Conservation (phyloP, 2,113 vertebrate genomes). For the Uropsilus gracilis region DNA sequence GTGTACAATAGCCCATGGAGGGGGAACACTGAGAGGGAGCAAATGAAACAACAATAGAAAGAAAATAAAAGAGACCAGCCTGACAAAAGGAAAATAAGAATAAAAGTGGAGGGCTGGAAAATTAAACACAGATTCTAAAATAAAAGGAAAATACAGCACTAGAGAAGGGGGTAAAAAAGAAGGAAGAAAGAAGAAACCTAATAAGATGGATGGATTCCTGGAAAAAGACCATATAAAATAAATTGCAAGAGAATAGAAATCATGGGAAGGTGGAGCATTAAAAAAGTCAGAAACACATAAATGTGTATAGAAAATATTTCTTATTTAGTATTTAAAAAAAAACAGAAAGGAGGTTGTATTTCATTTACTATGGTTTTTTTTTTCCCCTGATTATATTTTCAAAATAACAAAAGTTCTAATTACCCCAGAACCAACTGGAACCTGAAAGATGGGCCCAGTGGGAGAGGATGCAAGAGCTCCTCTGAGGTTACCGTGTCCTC, state of each 20-base stretch:
- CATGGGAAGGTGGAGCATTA: neutral
- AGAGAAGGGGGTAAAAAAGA: neutral
- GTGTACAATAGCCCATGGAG: neutral
- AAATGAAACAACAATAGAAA: constrained; percentile 64
- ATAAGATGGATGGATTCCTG: constrained; percentile 54
- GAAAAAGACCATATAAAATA: constrained; percentile 17
- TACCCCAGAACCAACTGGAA: neutral
- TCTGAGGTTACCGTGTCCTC: neutral
- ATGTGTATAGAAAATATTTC: neutral
- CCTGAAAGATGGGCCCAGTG: neutral
- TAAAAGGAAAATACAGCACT: constrained; percentile 60
- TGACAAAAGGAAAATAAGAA: constrained; percentile 67
- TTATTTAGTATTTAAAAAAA: constrained; percentile 9
- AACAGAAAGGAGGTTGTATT: neutral
- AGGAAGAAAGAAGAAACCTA: constrained; percentile 7
- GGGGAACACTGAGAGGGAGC: constrained; percentile 5
- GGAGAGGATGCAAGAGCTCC: neutral
- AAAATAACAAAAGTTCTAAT: constrained; percentile 33
- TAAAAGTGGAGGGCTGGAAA: constrained; percentile 67
- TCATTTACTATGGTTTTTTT: neutral
- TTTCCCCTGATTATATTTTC: constrained; percentile 34
- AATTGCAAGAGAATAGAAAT: constrained; percentile 1
- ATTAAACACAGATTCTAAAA: constrained; percentile 76
- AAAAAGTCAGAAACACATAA: neutral
- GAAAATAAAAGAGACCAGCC: constrained; percentile 56